Conservation (phyloP, 2,888 invertebrate species). For the Troilus luridus region DNA sequence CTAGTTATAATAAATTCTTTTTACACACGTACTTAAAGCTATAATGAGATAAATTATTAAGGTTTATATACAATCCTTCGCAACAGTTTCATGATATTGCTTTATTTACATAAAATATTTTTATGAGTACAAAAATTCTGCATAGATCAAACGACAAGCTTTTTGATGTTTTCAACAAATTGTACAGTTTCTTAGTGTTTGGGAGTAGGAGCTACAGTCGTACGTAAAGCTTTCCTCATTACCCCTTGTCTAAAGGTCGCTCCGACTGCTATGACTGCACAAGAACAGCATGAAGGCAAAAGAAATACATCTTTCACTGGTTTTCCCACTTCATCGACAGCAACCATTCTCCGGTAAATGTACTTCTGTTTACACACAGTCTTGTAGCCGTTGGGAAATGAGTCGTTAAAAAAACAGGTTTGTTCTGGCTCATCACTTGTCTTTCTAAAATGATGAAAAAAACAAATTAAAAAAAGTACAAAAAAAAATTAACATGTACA, state of each 20-base stretch:
- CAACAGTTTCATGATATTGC: background rate
- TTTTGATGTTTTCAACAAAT: background rate
- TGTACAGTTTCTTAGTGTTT: background rate
- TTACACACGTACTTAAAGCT: conserved; percentile 14
- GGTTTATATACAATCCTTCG: conserved; percentile 33
- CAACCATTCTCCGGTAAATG: conserved; percentile 73
- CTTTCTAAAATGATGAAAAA: conserved; percentile 16
- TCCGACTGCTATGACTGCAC: conserved; percentile 67
- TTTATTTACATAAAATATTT: conserved; percentile 39
- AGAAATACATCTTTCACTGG: conserved; percentile 73
- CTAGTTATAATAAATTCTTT: conserved; percentile 23
- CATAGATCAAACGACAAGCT: background rate
- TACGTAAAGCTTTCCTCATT: background rate
- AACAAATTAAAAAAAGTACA: too few species aligned
- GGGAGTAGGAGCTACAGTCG: background rate
- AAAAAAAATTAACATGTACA: too few species aligned
- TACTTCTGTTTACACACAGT: conserved; percentile 76
- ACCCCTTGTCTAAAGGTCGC: background rate
- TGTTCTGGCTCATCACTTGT: background rate
- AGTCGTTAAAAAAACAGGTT: conserved; percentile 70
- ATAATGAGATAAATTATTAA: conserved; percentile 37
- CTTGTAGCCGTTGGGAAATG: conserved; percentile 71
- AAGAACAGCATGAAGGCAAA: conserved; percentile 84
- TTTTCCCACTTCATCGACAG: conserved; percentile 71
- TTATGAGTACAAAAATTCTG: background rate